Evolutionary conservation across 1,140 invertebrate species (phyloP).

Genomic region (Amyelois transitella): DNA sequence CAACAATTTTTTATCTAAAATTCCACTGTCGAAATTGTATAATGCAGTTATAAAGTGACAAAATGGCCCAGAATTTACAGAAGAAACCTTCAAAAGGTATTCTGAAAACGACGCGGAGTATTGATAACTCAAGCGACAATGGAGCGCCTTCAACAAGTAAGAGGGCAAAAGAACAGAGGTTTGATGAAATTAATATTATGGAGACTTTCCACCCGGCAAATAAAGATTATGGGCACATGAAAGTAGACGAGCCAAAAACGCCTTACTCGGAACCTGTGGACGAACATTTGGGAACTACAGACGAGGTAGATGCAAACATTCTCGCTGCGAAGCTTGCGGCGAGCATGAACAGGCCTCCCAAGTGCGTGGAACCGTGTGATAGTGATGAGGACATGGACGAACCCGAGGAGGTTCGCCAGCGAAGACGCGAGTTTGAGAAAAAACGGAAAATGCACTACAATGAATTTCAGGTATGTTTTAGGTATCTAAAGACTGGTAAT

Average conservation of each 20-base stretch:
- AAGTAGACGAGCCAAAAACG: slow-evolving; percentile 98
- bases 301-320: slow-evolving; percentile 84
- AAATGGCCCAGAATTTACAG: slow-evolving; percentile 71
- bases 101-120: slow-evolving; percentile 91
- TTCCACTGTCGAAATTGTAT: slow-evolving; percentile 19
- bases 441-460: slow-evolving; percentile 98
- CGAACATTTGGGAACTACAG: slow-evolving; percentile 80
- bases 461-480: slow-evolving; percentile 83
- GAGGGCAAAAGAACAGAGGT: slow-evolving; percentile 89
- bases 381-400: slow-evolving; percentile 78
- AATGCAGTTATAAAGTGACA: slow-evolving; percentile 32
- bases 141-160: slow-evolving; percentile 68
- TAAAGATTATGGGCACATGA: slow-evolving; percentile 99
- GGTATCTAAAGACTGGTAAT: no score
- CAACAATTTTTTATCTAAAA: slow-evolving; percentile 17
- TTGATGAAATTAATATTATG: slow-evolving; percentile 99
- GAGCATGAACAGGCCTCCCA: slow-evolving; percentile 68
- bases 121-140: slow-evolving; percentile 62
- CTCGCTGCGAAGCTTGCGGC: slow-evolving; percentile 83
- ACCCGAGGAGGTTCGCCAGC: slow-evolving; percentile 78
- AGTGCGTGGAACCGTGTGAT: slow-evolving; percentile 65
- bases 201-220: slow-evolving; percentile 97
- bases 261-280: slow-evolving; percentile 87
- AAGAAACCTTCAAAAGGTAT: slow-evolving; percentile 93
- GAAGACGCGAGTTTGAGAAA: slow-evolving; percentile 87